Evolutionary conservation across 2,797 vertebrate species (phyloP).

Genomic region (Darevskia mixta): DNA sequence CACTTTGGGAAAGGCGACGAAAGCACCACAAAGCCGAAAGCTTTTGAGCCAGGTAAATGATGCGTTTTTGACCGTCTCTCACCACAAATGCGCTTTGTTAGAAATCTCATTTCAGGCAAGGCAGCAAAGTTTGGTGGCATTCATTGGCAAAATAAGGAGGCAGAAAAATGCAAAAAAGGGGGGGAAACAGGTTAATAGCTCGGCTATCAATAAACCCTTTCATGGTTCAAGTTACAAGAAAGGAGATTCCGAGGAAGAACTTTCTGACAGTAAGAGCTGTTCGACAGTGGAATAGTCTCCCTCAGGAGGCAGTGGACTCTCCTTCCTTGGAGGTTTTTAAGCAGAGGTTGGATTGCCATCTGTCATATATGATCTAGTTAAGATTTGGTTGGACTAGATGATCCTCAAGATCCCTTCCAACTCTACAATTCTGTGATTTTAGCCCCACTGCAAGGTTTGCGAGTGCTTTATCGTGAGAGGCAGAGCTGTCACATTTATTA

Average conservation of each 20-base stretch:
- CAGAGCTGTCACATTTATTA: not conserved
- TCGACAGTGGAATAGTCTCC: too few relatives aligned
- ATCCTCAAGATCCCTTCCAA: too few relatives aligned
- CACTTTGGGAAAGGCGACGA: slow-evolving; percentile 82
- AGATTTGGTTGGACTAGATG: too few relatives aligned
- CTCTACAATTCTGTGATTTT: too few relatives aligned
- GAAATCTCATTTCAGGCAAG: slow-evolving; percentile 18
- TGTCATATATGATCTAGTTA: too few relatives aligned
- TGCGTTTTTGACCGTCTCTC: not conserved
- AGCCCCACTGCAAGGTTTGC: not conserved
- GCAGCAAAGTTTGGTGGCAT: slow-evolving; percentile 18
- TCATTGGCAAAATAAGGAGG: not conserved
- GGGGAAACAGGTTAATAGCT: not conserved
- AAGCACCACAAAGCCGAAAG: slow-evolving; percentile 71
- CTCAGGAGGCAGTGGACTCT: too few relatives aligned
- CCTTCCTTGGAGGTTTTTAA: too few relatives aligned
- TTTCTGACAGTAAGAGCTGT: too few relatives aligned
- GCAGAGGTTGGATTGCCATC: too few relatives aligned
- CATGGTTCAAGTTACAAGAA: not conserved
- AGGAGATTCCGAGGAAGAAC: not conserved
- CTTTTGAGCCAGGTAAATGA: slow-evolving; percentile 75
- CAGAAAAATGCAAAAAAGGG: not conserved
- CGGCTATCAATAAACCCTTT: not conserved
- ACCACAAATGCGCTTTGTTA: not conserved
- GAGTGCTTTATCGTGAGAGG: not conserved